Conservation (phyloP, 2,113 vertebrate genomes). For the Campylorhamphus procurvoides region DNA sequence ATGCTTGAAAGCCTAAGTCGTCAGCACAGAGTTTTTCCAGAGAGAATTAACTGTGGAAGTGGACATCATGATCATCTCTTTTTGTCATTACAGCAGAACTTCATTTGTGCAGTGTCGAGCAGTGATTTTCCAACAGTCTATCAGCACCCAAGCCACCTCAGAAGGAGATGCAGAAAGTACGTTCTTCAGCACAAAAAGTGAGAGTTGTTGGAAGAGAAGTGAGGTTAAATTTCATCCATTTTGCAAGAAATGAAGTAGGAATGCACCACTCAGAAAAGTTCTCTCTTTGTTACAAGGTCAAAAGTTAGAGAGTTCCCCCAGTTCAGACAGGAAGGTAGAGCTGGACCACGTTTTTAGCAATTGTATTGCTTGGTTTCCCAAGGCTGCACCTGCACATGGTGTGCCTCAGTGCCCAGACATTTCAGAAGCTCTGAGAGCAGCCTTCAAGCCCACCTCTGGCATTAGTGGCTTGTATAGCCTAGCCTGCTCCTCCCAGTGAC, state of each 20-base stretch:
- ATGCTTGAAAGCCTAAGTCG: not conserved
- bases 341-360: not conserved
- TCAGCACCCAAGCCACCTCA: not conserved
- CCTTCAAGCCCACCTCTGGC: not conserved
- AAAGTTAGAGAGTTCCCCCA: not conserved
- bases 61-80: not conserved
- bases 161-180: not conserved
- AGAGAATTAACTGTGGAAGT: not conserved
- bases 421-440: not conserved
- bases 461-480: not conserved
- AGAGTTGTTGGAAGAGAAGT: not conserved
- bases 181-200: not conserved
- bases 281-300: not conserved
- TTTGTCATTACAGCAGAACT: not conserved
- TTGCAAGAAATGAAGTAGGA: not conserved
- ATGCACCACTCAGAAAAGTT: not conserved
- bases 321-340: not conserved
- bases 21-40: not conserved
- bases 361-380: not conserved
- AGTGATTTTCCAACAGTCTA: not conserved
- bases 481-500: not conserved
- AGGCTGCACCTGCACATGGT: not conserved
- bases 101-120: not conserved
- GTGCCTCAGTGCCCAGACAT: accelerated
- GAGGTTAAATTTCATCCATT: not conserved